Base-by-base conservation (phyloP, 2,113 vertebrate species). In the Pangasianodon hypophthalmus region DNA sequence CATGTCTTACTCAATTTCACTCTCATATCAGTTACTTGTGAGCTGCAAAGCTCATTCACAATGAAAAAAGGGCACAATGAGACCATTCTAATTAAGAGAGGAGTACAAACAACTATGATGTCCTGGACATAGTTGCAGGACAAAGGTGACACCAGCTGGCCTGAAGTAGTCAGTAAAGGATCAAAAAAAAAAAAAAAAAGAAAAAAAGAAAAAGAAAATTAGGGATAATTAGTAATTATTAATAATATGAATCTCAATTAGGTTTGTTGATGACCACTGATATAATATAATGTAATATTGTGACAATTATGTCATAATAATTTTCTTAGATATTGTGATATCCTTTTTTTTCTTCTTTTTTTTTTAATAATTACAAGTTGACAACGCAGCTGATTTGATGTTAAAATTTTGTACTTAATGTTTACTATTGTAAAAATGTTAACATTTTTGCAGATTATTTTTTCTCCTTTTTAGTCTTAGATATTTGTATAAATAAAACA, bases 101-200 rank as follows among this genome's bases (percentile, higher is more conserved):
- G 48, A 81, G 16, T 32, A 54, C 29, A 81, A 1, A 26, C 4
- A 26, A 29, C 24, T 13, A 46, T 24, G 11, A 29, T 11, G 37
- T 54, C 64, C 77, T 26, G 46, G 16, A 4, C 60, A 67, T 16
- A 41, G 81, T 13, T 83, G 48, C 62, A 56, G 67, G 62, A 73
- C 87, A 89, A 52, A 89, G 85, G 82, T 83, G 60, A 91, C 88
- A 52, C 80, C 85, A 73, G 46, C 88, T 83, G 82, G 90, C 29
- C 84, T 58, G 46, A 67, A 37, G 52, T 75, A 46, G 64, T 46
- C 64, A 71, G 73, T 54, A 69, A 85, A 73, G 19, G 1, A 19
- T 13, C 4, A 82, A 32, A 82, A 54, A n/a, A 29, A 41, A 16
- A 9, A 29, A 29, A 79, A 79, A 6, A 48, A 79, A 54, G n/a